Conservation (phyloP, 2,888 invertebrate genomes). For the Microctonus aethiopoides region DNA sequence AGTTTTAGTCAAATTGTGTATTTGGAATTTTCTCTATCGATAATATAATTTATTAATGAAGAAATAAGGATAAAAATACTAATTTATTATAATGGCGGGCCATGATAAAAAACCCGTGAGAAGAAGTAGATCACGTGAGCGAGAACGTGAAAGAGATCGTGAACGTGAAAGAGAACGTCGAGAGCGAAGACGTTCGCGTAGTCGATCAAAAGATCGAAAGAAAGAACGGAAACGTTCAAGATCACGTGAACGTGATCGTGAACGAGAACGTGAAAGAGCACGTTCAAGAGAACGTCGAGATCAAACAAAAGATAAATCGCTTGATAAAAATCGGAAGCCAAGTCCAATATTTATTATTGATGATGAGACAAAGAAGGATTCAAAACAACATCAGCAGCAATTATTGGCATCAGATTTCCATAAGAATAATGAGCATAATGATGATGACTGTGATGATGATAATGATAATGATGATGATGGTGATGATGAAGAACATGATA, state of each 20-base stretch:
- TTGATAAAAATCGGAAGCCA: slow-evolving; percentile 61
- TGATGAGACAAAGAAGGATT: slow-evolving; percentile 55
- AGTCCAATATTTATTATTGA: slow-evolving; percentile 54
- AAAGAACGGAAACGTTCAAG: slow-evolving; percentile 43
- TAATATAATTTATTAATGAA: slow-evolving; percentile 32
- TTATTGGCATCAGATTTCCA: no score
- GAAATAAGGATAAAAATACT: background rate
- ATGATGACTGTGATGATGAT: no score
- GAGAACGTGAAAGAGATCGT: slow-evolving; percentile 62
- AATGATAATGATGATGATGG: slow-evolving; percentile 62
- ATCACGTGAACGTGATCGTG: slow-evolving; percentile 58
- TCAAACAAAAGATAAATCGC: slow-evolving; percentile 50
- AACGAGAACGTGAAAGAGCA: slow-evolving; percentile 57
- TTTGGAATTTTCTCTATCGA: no score
- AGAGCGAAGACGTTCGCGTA: slow-evolving; percentile 55
- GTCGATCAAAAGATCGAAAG: slow-evolving; percentile 55
- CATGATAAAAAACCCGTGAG: slow-evolving; percentile 16
- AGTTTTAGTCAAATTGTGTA: no score
- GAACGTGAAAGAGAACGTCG: slow-evolving; percentile 64
- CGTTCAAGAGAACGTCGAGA: slow-evolving; percentile 56
- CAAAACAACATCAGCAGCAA: slow-evolving; percentile 51
- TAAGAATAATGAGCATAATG: no score
- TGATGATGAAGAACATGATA: slow-evolving; percentile 61
- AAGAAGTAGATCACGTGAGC: slow-evolving; percentile 48
- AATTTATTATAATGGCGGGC: background rate